phyloP scores from a whole-genome alignment of 2,888 invertebrate species.

The Xylota segnis region DNA sequence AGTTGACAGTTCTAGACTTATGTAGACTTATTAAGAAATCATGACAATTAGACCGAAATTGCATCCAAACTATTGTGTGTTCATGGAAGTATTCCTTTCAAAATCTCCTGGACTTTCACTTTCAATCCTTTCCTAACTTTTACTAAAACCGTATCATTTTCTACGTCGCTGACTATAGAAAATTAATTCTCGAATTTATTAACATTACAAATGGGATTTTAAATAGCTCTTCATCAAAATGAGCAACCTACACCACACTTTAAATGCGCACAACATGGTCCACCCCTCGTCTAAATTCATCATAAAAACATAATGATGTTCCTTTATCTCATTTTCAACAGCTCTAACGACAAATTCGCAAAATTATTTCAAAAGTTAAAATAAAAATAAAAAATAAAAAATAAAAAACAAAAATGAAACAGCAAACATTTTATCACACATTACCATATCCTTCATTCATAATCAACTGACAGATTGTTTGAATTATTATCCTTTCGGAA shows the following conservation, averaged over 20 bases:
- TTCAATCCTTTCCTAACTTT: not conserved
- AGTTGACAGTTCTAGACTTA: too few relatives aligned
- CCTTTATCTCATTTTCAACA: constrained; percentile 61
- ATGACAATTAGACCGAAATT: too few relatives aligned
- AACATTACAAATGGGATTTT: constrained; percentile 49
- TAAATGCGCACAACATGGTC: not conserved
- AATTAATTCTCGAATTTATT: constrained; percentile 43
- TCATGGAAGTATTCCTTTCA: too few relatives aligned
- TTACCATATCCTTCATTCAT: constrained; percentile 66
- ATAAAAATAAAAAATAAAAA: constrained; percentile 11
- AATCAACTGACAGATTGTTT: constrained; percentile 72
- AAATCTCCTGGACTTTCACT: too few relatives aligned
- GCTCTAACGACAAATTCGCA: constrained; percentile 42
- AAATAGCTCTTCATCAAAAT: constrained; percentile 52
- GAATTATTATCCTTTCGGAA: constrained; percentile 71
- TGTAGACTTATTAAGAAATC: too few relatives aligned
- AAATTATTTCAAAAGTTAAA: constrained; percentile 46
- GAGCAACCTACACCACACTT: not conserved
- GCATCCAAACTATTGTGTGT: too few relatives aligned
- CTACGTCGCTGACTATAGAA: constrained; percentile 21
- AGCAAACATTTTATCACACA: constrained; percentile 69
- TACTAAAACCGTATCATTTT: not conserved
- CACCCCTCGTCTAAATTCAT: constrained; percentile 30
- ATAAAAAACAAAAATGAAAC: constrained; percentile 13
- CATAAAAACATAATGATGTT: constrained; percentile 26